phyloP scores from a whole-genome alignment of 2,113 vertebrate genomes.

The Stegostoma tigrinum region DNA sequence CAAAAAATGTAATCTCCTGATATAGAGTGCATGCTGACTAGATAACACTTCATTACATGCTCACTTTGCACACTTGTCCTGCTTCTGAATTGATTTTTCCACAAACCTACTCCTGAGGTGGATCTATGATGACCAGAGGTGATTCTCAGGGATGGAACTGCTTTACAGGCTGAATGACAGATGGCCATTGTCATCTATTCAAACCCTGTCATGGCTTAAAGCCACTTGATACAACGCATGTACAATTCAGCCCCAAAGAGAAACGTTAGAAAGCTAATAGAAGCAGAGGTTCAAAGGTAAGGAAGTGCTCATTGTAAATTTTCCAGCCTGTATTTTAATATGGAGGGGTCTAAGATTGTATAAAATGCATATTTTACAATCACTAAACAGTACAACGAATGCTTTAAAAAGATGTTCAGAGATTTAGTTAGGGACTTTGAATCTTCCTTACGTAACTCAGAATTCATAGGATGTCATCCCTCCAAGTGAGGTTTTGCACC shows the following conservation, averaged over 20 bases:
- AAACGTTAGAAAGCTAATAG: not conserved
- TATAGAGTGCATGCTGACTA: not conserved
- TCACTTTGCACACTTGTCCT: not conserved
- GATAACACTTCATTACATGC: not conserved
- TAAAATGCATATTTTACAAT: not conserved
- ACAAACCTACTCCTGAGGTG: not conserved
- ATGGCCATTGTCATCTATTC: not conserved
- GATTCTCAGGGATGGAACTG: not conserved
- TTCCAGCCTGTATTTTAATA: not conserved
- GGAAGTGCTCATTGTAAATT: not conserved
- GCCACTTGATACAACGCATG: not conserved
- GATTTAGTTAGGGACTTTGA: not conserved
- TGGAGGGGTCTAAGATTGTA: not conserved
- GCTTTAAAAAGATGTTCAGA: not conserved
- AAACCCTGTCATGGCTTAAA: not conserved
- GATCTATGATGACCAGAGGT: not conserved
- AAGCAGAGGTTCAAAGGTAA: not conserved
- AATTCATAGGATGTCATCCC: not conserved
- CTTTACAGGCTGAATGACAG: not conserved
- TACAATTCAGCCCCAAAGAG: not conserved
- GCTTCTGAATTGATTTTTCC: not conserved
- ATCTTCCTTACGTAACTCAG: not conserved
- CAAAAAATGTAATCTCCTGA: not conserved
- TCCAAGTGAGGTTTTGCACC: not conserved
- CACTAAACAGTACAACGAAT: not conserved